Percentiles rank a stretch among this genome's conserved stretches.
Conservation (phyloP, 2,113 vertebrate species). For the Pongo pygmaeus region DNA sequence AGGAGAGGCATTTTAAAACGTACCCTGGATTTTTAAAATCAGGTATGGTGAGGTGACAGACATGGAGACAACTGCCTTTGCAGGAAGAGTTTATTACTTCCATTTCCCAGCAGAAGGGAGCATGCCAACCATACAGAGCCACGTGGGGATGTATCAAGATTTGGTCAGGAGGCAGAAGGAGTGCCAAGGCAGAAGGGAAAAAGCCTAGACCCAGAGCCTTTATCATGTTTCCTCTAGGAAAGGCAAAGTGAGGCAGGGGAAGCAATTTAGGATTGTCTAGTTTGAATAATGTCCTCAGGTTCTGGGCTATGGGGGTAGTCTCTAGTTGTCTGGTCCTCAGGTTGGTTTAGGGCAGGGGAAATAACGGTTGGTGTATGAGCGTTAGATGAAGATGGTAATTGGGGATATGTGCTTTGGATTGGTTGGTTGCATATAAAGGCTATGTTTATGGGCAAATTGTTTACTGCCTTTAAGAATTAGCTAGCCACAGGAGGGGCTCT, state of each 20-base stretch:
- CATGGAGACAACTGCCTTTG: not conserved
- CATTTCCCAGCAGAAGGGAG: not conserved
- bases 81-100: not conserved
- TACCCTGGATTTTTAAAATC: not conserved
- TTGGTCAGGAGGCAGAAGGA: not conserved
- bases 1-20: not conserved
- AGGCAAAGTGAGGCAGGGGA: not conserved
- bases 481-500: not conserved
- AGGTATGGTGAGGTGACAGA: not conserved
- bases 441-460: not conserved
- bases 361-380: not conserved
- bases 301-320: not conserved
- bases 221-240: not conserved
- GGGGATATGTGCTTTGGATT: not conserved
- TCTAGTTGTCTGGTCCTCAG: not conserved
- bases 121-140: not conserved
- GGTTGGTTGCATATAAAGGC: not conserved
- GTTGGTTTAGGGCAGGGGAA: not conserved
- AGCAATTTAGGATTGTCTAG: not conserved
- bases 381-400: not conserved
- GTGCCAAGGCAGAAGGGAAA: not conserved
- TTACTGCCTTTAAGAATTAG: not conserved
- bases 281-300: not conserved
- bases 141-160: not conserved
- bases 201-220: not conserved